A percentile compares a stretch with the other conserved stretches of the same genome.
phyloP scores from a whole-genome alignment of 2,797 vertebrate genomes.

The Alcedo atthis region DNA sequence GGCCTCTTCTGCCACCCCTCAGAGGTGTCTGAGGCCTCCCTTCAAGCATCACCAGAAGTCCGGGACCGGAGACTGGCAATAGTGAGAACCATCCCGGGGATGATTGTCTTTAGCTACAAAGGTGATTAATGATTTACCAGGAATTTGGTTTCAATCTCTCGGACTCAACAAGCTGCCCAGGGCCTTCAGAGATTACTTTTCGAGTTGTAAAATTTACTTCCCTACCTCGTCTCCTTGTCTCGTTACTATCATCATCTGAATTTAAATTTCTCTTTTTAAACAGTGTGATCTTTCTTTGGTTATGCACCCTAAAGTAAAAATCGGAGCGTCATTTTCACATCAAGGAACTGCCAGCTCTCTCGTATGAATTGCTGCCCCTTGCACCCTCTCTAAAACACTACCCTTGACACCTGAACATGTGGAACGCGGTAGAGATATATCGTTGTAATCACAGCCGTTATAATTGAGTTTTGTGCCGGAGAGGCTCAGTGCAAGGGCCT shows the following conservation, averaged over 20 bases:
- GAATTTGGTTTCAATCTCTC: not conserved
- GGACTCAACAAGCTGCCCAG: not conserved
- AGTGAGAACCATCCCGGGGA: not conserved
- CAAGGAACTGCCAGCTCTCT: constrained; percentile 56
- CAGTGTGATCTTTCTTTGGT: constrained; percentile 21
- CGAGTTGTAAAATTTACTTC: not conserved
- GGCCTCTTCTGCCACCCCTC: not conserved
- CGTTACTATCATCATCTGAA: constrained; percentile 54
- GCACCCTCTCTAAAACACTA: constrained; percentile 45
- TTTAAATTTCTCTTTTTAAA: constrained; percentile 54
- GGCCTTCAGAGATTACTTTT: constrained; percentile 45
- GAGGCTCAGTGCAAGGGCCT: not conserved
- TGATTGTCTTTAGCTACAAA: not conserved
- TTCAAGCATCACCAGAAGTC: not conserved
- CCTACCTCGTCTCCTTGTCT: not conserved
- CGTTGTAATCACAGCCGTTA: constrained; percentile 40
- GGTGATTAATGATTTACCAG: constrained; percentile 21
- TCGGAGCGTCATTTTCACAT: constrained; percentile 44
- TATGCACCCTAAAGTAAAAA: not conserved
- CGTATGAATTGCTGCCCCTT: constrained; percentile 43
- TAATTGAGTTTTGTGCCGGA: constrained; percentile 16
- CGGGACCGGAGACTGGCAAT: not conserved
- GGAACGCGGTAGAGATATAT: constrained; percentile 28
- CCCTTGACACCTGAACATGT: constrained; percentile 59
- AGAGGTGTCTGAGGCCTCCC: not conserved